Evolutionary conservation across 2,888 invertebrate species (phyloP).

Genomic region (Quadroppia sp.): DNA sequence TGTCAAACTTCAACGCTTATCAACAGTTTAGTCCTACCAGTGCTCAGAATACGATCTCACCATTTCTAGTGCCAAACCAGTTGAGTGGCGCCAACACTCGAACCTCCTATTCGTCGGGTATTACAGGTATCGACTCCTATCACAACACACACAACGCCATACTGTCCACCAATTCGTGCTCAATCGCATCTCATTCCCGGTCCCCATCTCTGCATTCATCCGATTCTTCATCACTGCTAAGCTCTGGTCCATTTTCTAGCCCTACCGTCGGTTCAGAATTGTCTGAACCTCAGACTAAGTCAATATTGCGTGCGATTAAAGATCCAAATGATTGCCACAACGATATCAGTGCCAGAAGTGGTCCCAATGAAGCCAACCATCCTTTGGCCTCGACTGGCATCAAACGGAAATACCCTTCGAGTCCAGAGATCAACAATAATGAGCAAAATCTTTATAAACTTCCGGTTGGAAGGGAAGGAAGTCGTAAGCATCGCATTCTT

Average conservation of each 20-base stretch:
- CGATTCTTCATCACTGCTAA: constrained; percentile 28
- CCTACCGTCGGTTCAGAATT: constrained; percentile 30
- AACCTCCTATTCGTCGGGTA: constrained; percentile 31
- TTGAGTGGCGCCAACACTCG: constrained; percentile 34
- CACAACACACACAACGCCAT: constrained; percentile 34
- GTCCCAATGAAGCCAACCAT: neutral
- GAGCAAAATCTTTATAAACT: constrained; percentile 27
- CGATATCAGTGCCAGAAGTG: constrained; percentile 13
- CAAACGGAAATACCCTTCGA: constrained; percentile 22
- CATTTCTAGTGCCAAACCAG: constrained; percentile 42
- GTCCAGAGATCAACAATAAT: constrained; percentile 18
- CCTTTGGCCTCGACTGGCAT: neutral
- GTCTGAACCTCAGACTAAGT: constrained; percentile 35
- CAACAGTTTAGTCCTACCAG: constrained; percentile 33
- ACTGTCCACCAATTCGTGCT: constrained; percentile 27
- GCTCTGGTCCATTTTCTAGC: constrained; percentile 37
- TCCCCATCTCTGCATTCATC: constrained; percentile 33
- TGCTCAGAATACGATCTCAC: constrained; percentile 40
- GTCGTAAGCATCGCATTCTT: constrained; percentile 60
- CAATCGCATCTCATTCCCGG: constrained; percentile 32
- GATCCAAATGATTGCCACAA: constrained; percentile 2
- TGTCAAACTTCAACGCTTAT: constrained; percentile 27
- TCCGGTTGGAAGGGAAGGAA: constrained; percentile 27
- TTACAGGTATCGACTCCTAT: constrained; percentile 14
- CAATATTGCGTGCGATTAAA: constrained; percentile 22